These are phyloP conservation scores for Venturia canescens DNA, from an alignment of 1,140 invertebrate genomes.

Conservation along the genomic window DNA sequence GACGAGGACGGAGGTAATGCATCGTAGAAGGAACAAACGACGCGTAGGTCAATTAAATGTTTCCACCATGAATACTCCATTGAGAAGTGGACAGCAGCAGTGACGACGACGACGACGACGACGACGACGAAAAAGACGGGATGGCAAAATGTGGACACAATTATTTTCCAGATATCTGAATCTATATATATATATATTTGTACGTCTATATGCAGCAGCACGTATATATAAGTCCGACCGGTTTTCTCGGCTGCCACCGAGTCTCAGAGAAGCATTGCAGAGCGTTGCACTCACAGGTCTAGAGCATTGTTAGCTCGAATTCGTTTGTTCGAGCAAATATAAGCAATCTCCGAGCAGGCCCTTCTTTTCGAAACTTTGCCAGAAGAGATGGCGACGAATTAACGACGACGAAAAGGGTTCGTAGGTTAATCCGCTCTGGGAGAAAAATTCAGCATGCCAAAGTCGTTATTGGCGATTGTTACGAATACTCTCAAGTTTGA, in stretches of 20 bases:
- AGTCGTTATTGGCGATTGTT: too few relatives aligned
- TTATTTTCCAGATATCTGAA: background rate
- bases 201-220: too few relatives aligned
- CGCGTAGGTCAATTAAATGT: conserved; percentile 42
- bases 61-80: conserved; percentile 43
- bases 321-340: background rate
- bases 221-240: background rate
- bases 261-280: background rate
- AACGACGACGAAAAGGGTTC: background rate
- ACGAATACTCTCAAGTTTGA: too few relatives aligned
- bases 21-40: background rate
- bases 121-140: background rate
- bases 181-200: too few relatives aligned
- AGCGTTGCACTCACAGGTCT: background rate
- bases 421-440: too few relatives aligned
- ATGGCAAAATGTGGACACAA: background rate
- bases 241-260: background rate
- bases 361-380: background rate
- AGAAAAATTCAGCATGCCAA: too few relatives aligned
- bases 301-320: background rate
- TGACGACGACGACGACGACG: background rate
- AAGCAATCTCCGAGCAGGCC: background rate
- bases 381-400: background rate
- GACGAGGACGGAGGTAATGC: background rate
- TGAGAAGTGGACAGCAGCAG: conserved; percentile 15